These are phyloP conservation scores for Hydrolagus affinis DNA, from an alignment of 2,113 vertebrate genomes.

Conservation along the genomic window DNA sequence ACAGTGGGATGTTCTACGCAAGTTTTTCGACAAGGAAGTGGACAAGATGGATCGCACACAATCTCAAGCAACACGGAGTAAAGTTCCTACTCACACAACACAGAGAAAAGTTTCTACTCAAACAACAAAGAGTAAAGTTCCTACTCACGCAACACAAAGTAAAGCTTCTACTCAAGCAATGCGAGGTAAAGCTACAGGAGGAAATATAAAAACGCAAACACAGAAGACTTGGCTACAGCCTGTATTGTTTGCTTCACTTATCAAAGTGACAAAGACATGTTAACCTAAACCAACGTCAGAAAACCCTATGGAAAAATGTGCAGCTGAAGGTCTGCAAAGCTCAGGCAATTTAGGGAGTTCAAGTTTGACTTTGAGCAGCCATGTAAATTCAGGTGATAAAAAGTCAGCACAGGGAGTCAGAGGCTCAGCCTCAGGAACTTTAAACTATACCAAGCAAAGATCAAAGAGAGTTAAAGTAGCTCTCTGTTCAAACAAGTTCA, in stretches of 20 bases:
- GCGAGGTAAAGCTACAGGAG: neutral
- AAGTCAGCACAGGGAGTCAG: neutral
- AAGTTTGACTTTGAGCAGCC: constrained; percentile 13
- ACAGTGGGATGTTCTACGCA: constrained; percentile 31
- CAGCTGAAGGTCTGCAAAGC: no score
- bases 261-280: neutral
- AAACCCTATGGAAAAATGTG: constrained; percentile 11
- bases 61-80: neutral
- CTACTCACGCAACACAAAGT: no score
- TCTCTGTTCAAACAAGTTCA: constrained; percentile 1
- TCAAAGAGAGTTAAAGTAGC: neutral
- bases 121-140: no score
- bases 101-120: no score
- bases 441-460: constrained; percentile 30
- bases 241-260: neutral
- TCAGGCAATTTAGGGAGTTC: no score
- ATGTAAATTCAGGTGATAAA: neutral
- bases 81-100: no score
- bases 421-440: neutral
- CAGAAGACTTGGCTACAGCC: neutral
- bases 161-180: neutral
- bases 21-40: constrained; percentile 23
- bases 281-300: neutral
- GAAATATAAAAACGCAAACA: neutral
- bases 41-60: neutral